Base-by-base conservation (phyloP, 2,113 vertebrate species). In the Melanerpes aurifrons region DNA sequence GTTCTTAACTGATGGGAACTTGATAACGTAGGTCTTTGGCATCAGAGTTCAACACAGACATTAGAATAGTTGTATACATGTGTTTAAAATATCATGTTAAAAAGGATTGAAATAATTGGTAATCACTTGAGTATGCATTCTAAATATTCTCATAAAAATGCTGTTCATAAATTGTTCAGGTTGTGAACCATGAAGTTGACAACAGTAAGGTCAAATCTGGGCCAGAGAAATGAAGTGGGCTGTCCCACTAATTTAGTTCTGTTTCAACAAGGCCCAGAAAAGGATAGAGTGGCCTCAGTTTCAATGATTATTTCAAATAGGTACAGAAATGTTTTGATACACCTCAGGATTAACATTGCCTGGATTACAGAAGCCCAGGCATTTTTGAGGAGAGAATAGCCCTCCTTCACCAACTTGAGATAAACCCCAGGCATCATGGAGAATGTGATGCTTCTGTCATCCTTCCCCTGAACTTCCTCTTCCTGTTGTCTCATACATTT, bases 371-470 rank as follows among this genome's bases (percentile, higher is more conserved):
- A 21, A 18, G 29, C 12, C 3, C 20, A n/a, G 29, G 21, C 8
- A 12, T 72, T 71, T 84, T 58, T 24, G 9, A 24, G 32, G 25
- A 26, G 25, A 47, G 15, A 40, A 40, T 2, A 35, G 1, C 4
- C 10, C 3, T 70, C 3, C 6, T 64, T 47, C 26, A n/a, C 14
- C 15, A 35, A 7, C 15, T 22, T 0, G 3, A 74, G 37, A 9
- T 1, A 47, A 57, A 69, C 6, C 7, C 24, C 19, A 53, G 29
- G 19, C 4, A 12, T 20, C 10, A 2, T 3, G 3, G 18, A 6
- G 32, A 15, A 28, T 3, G 9, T 15, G 58, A 53, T 24, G 19
- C 37, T 78, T 31, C 0, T 0, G 9, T 31, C 29, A 9, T 35
- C 20, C 28, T 77, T 69, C 10, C 31, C 9, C 12, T 64, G 28